These are phyloP conservation scores for Fulmarus glacialis DNA, from an alignment of 2,113 vertebrate genomes.

Conservation along the genomic window DNA sequence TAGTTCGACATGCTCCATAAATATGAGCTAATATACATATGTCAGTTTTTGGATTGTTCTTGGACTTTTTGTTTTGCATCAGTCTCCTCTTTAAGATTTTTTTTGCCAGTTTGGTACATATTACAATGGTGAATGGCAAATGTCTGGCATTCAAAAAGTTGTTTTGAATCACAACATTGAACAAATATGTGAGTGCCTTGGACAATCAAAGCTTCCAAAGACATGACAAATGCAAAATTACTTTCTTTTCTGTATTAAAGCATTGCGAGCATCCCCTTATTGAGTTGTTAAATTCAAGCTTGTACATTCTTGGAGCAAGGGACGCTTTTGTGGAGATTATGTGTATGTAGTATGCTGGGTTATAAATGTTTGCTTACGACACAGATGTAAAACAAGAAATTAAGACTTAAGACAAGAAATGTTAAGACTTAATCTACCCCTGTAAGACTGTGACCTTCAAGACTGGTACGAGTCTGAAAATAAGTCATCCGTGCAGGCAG, in stretches of 20 bases:
- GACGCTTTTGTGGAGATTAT: not conserved
- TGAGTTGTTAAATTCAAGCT: not conserved
- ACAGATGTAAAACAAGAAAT: not conserved
- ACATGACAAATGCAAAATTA: not conserved
- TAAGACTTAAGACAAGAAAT: not conserved
- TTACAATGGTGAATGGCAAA: not conserved
- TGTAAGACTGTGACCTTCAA: not conserved
- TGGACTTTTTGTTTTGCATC: not conserved
- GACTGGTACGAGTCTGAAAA: not conserved
- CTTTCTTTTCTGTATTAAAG: not conserved
- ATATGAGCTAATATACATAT: not conserved
- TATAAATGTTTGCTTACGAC: not conserved
- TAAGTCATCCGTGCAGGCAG: not conserved
- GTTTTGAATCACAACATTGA: not conserved
- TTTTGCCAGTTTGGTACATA: not conserved
- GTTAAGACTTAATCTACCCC: not conserved
- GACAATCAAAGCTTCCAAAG: not conserved
- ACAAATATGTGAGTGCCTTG: not conserved
- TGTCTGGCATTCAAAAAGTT: not conserved
- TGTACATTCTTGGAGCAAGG: not conserved
- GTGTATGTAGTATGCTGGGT: not conserved
- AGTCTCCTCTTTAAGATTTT: not conserved
- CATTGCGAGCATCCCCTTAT: not conserved
- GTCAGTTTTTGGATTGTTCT: not conserved
- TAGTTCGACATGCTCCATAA: not conserved